Base-by-base conservation (phyloP, 2,888 invertebrate species). In the Marasmarcha lunaedactyla region DNA sequence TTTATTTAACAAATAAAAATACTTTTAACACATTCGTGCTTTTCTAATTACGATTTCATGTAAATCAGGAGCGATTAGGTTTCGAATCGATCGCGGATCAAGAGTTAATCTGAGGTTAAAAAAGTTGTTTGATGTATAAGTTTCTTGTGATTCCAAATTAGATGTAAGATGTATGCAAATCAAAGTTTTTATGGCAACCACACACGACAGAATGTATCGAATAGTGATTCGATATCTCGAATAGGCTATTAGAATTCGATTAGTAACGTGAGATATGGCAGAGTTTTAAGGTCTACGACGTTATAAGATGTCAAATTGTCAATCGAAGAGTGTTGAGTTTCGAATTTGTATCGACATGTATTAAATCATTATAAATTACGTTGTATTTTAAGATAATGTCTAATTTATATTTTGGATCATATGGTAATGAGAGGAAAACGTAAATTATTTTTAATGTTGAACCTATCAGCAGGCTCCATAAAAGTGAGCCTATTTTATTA, bases 121-220 rank as follows among this genome's bases (percentile, higher is more conserved):
- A 66, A 66, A 57, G 55, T 56, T 55, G 50, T 63, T 61, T 67
- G 68, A 74, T 74, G 69, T 71, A 71, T 71, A 69, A 57, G 66
- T 76, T 66, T 66, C 66, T 64, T 59, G 59, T 50, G 54, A 53
- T 55, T 58, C 53, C 54, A 67, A 71, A 71, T 71, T 68, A 65
- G 58, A 70, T 67, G 55, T 56, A 53, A 59, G 59, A 59, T 66
- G 59, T 71, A 78, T 78, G 71, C 72, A 77, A 78, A 78, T 74
- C 46, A 46, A 50, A 46, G 48, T 46, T 62, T 70, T 70, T 67
- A 72, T 69, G 48, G 63, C 54, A 58, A 51, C 70, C 69, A 71
- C 73, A 76, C 74, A 76, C 69, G 71, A 70, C 57, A 71, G 51
- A 58, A 59, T 56, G 56, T 54, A 59, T 64, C 55, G 20, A 20